Percentiles rank a stretch among this genome's conserved stretches.
Evolutionary conservation across 1,140 invertebrate genomes (phyloP).

Genomic region (Drosophila navojoa): DNA sequence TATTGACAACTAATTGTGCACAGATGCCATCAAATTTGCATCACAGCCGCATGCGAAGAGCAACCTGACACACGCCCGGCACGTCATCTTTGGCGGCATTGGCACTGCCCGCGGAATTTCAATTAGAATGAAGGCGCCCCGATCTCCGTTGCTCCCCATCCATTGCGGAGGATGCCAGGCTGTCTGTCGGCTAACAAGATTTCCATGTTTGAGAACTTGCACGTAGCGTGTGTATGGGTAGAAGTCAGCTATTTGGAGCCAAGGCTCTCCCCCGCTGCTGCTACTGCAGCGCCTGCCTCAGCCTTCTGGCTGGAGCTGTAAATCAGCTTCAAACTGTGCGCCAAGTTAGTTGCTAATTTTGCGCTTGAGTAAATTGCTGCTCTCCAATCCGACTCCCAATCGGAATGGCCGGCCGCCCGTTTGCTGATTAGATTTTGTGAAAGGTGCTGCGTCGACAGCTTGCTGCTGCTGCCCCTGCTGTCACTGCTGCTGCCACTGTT

Average conservation of each 20-base stretch:
- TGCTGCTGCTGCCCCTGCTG: conserved; percentile 1
- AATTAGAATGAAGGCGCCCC: conserved; percentile 61
- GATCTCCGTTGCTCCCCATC: conserved; percentile 9
- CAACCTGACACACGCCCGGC: conserved; percentile 5
- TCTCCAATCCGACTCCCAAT: conserved; percentile 56
- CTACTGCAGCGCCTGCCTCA: conserved; percentile 7
- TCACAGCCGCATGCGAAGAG: conserved; percentile 35
- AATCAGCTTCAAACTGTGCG: conserved; percentile 57
- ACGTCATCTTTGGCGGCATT: conserved; percentile 15
- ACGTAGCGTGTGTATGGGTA: conserved; percentile 20
- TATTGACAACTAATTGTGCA: conserved; percentile 79
- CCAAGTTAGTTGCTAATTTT: conserved; percentile 72
- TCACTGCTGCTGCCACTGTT: conserved; percentile 20
- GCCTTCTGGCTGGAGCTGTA: conserved; percentile 45
- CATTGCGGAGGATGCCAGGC: conserved; percentile 49
- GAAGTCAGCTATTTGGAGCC: conserved; percentile 25
- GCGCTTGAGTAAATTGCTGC: conserved; percentile 76
- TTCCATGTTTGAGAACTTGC: conserved; percentile 61
- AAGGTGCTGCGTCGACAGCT: conserved; percentile 57
- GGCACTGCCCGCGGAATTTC: conserved; percentile 46
- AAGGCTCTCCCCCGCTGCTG: conserved; percentile 2
- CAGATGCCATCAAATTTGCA: conserved; percentile 78
- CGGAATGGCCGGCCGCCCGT: conserved; percentile 37
- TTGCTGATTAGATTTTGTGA: conserved; percentile 81
- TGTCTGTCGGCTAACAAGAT: conserved; percentile 63